phyloP scores from a whole-genome alignment of 2,113 vertebrate species.

The Etia nguti region DNA sequence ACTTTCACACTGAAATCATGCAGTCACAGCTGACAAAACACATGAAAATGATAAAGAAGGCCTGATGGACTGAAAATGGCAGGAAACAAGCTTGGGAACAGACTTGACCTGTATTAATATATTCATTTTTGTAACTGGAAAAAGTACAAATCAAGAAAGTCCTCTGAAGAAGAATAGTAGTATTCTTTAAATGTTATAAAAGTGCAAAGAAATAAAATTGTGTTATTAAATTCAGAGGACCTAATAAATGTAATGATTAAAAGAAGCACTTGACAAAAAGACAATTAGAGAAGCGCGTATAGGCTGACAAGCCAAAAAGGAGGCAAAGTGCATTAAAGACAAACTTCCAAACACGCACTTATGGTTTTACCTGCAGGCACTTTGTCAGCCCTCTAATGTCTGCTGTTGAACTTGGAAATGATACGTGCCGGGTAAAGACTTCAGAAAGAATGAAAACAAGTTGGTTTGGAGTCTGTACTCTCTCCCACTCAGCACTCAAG shows the following conservation, averaged over 20 bases:
- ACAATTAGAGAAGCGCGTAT: neutral
- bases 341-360: neutral
- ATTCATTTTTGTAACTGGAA: neutral
- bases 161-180: neutral
- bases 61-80: neutral
- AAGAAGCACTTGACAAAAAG: neutral
- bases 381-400: constrained; percentile 29
- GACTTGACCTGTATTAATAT: neutral
- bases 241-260: neutral
- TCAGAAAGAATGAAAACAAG: constrained; percentile 6
- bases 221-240: neutral
- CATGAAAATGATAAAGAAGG: neutral
- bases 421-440: neutral
- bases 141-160: neutral
- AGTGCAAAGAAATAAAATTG: neutral
- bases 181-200: neutral
- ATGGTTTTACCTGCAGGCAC: constrained; percentile 23
- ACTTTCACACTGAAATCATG: neutral
- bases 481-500: constrained; percentile 48
- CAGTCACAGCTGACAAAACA: neutral
- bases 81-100: neutral
- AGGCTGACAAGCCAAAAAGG: neutral
- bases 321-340: neutral
- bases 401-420: constrained; percentile 27
- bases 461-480: neutral